Conservation (phyloP, 2,888 invertebrate species). For the Argyresthia albistria region DNA sequence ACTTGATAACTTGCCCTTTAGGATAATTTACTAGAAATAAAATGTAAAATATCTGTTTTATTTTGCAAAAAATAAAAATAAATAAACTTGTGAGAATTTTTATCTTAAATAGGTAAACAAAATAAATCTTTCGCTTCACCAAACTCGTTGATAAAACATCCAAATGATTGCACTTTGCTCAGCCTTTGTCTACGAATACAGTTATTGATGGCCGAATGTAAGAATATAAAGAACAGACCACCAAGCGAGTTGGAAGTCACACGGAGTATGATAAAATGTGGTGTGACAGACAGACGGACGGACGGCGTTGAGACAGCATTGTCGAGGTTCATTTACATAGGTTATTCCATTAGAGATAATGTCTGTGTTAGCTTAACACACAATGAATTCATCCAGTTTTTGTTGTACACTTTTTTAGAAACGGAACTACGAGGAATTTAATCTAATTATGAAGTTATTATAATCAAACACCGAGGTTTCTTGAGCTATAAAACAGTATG, state of each 20-base stretch:
- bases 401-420: too few species aligned
- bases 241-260: background rate
- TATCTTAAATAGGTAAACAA: background rate
- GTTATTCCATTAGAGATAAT: background rate
- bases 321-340: background rate
- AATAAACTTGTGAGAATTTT: background rate
- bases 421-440: background rate
- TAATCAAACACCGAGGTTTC: background rate
- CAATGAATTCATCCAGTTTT: background rate
- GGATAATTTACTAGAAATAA: too few species aligned
- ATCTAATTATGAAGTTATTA: background rate
- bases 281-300: background rate
- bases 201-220: slow-evolving; percentile 3
- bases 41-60: too few species aligned
- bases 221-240: background rate
- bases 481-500: background rate
- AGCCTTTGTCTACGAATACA: slow-evolving; percentile 4
- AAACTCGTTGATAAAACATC: background rate
- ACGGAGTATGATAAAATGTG: background rate
- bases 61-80: too few species aligned
- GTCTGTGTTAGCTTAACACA: background rate
- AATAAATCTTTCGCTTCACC: background rate
- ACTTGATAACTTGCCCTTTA: too few species aligned
- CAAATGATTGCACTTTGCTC: background rate
- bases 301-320: background rate